Conservation (phyloP, 2,888 invertebrate species). For the Athetis lepigone region DNA sequence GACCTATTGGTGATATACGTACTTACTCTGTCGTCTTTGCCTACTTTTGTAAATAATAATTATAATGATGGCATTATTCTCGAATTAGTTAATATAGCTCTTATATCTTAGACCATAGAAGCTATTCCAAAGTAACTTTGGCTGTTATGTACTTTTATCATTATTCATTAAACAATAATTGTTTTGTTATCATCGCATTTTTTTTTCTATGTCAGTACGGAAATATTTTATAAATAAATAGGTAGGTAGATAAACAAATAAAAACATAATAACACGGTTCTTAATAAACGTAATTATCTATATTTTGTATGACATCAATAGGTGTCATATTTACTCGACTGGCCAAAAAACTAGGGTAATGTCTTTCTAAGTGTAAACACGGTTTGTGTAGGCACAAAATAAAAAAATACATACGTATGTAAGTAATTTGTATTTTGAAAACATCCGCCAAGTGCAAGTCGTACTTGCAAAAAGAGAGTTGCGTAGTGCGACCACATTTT, state of each 20-base stretch:
- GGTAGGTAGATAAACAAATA: background rate
- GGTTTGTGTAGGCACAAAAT: too few species aligned
- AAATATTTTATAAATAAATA: background rate
- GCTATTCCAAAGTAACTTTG: conserved; percentile 34
- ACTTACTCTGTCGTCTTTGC: background rate
- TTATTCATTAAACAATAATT: conserved; percentile 25
- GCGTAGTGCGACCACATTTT: too few species aligned
- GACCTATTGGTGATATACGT: too few species aligned
- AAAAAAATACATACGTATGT: too few species aligned
- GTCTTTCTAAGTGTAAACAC: too few species aligned
- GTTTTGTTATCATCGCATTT: conserved; percentile 24
- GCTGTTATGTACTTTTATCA: conserved; percentile 40
- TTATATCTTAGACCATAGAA: conserved; percentile 23
- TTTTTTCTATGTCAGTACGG: conserved; percentile 2
- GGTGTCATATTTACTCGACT: background rate
- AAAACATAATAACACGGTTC: conserved; percentile 18
- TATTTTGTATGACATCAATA: background rate
- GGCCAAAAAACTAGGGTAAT: background rate
- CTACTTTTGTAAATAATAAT: conserved; percentile 22
- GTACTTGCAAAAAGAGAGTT: too few species aligned
- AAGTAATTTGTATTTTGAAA: too few species aligned
- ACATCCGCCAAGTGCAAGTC: too few species aligned
- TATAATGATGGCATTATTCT: conserved; percentile 15
- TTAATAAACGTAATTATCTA: background rate
- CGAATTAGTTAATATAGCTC: conserved; percentile 21